Evolutionary conservation across 2,113 vertebrate species (phyloP).

Genomic region (Nothoprocta pentlandii): DNA sequence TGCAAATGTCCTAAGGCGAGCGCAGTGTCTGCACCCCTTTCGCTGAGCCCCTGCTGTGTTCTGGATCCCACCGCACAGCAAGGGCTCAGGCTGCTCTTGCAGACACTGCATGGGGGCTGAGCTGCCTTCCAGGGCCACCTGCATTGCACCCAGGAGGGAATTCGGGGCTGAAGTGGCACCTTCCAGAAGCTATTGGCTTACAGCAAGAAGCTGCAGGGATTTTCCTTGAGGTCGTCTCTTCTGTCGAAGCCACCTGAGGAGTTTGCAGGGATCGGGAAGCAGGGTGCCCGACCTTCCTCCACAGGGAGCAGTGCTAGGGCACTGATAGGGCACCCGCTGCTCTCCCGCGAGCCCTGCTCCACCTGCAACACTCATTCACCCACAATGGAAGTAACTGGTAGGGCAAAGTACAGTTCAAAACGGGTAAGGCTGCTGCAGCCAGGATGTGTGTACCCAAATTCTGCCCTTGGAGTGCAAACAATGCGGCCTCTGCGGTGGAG

Average conservation of each 20-base stretch:
- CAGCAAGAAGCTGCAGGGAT: slow-evolving; percentile 29
- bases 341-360: slow-evolving; percentile 8
- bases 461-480: slow-evolving; percentile 41
- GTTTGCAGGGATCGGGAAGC: neutral
- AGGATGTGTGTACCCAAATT: slow-evolving; percentile 19
- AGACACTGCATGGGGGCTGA: neutral
- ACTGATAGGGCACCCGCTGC: neutral
- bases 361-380: slow-evolving; percentile 4
- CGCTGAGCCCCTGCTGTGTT: neutral
- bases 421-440: neutral
- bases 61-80: neutral
- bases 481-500: neutral
- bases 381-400: slow-evolving; percentile 31
- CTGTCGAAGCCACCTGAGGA: slow-evolving; percentile 15
- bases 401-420: slow-evolving; percentile 30
- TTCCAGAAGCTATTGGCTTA: neutral
- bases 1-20: neutral
- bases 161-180: slow-evolving; percentile 8
- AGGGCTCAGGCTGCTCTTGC: neutral
- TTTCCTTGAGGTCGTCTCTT: slow-evolving; percentile 21
- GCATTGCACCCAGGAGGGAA: neutral
- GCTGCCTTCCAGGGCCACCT: neutral
- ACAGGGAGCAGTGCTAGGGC: neutral
- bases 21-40: neutral
- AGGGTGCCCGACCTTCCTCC: neutral